Base-by-base conservation (phyloP, 1,140 invertebrate genomes). In the Drosophila ficusphila region DNA sequence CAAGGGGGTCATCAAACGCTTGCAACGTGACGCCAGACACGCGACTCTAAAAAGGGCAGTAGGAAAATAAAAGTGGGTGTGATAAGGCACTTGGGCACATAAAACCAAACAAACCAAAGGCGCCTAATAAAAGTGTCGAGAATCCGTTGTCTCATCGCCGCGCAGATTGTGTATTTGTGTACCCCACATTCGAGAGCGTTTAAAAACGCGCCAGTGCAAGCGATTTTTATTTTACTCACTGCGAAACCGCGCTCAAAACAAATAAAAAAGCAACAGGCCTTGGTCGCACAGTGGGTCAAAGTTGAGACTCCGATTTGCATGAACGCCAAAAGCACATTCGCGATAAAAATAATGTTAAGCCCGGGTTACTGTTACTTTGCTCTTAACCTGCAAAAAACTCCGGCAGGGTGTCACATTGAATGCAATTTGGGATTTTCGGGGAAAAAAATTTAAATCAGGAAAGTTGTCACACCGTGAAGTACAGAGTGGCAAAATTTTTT, bases 201-300 rank as follows among this genome's bases (percentile, higher is more conserved):
- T 47, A 18, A 68, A 69, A 68, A 19, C 48, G 27, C 39, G 31
- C 23, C 39, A 61, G 14, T 58, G 38, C 60, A 36, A 36, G 44
- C 54, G 54, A 48, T 48, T 48, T 48, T 19, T 9, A 27, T 23
- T 46, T 27, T 6, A 3, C 25, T 38, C 49, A 9, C 33, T 16
- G 33, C 19, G 49, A 39, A 61, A 11, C 19, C 49, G 54, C 54
- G 39, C 23, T 38, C 14, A 27, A 70, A 70, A 42, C 36, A 48
- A 71, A 69, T 33, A 41, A 54, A 49, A 67, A 52, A 47, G 12
- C 27, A 53, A 58, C 53, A 65, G 12, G 75, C 42, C 42, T 46
- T 46, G 42, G 42, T 8, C 42, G 42, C 82, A 85, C 81, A 88
- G 72, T 85, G 81, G 81, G 33, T 25, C 58, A 62, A 73, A 58